Evolutionary conservation across 2,113 vertebrate species (phyloP), one percentile per base, ranked within the genome.

Genomic region (Brachyistius frenatus): DNA sequence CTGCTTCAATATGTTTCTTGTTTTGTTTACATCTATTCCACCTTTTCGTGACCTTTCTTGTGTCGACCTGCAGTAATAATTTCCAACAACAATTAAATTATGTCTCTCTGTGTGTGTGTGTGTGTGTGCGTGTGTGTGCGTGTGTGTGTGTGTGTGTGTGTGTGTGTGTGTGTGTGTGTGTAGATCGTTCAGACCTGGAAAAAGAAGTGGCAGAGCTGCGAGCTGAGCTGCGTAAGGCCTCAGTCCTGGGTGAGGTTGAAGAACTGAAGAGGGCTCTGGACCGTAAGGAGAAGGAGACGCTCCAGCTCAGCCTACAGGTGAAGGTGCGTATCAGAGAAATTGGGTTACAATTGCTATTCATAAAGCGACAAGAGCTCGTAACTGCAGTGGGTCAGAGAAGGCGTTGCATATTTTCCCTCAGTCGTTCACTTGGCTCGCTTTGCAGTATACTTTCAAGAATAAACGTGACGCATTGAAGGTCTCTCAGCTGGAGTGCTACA

Each of bases 201-300:
- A 96, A 94, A 73, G 95, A 96, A 82, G 90, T 97, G 82, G 90
- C 93, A 3, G 96, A 96, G 39, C 85, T 98, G 78, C 94, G 94
- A 66, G 85, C 88, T 32, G 95, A 98, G 81, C 82, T 98, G 76
- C 91, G 57, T 76, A 92, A 91, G 54, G 94, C 74, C 8, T 86
- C 93, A 1, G 73, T 95, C 57, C 88, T 93, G 13, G 91, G 94
- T 23, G 96, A 98, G 73, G 91, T 96, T 3, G 96, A 96, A 61
- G 96, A 97, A 31, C 87, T 96, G 30, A 98, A 93, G 86, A 95
- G 89, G 73, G 91, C 92, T 61, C 47, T 97, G 85, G 96, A 96
- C 5, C 80, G 30, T 50, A 97, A 96, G 77, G 97, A 98, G 84
- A 95, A 93, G 73, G 97, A 98, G 91, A 95, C 90, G 78, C 83